These are phyloP conservation scores for Emydoidea blandingii DNA, from an alignment of 2,797 vertebrate species.

Conservation along the genomic window DNA sequence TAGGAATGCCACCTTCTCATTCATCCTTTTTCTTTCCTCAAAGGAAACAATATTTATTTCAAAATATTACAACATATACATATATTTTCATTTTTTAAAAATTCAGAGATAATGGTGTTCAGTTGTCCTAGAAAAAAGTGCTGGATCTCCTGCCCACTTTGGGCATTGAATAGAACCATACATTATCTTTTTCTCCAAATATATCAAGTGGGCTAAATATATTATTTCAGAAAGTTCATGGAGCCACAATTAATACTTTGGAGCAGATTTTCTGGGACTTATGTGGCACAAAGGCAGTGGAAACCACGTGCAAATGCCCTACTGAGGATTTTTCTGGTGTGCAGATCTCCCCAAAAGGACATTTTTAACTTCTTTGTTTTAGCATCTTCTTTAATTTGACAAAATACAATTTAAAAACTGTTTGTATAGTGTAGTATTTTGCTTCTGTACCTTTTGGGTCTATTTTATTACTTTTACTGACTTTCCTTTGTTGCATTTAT, in stretches of 20 bases:
- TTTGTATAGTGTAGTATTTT: not conserved
- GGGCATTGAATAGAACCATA: not conserved
- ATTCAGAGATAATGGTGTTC: not conserved
- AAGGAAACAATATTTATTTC: not conserved
- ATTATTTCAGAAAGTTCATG: not conserved
- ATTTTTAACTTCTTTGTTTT: not conserved
- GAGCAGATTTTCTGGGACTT: not conserved
- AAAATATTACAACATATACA: not conserved
- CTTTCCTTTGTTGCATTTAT: conserved; percentile 33
- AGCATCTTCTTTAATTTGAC: not conserved
- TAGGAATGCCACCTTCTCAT: not conserved
- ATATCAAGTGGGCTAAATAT: not conserved
- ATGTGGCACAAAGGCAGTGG: not conserved
- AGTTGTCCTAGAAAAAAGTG: not conserved
- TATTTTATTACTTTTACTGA: not conserved
- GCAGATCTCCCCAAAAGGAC: accelerated
- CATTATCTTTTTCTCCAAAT: not conserved
- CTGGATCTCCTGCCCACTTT: not conserved
- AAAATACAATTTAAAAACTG: not conserved
- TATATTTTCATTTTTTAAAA: not conserved
- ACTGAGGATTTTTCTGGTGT: not conserved
- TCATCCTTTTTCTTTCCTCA: not conserved
- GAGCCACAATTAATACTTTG: not conserved
- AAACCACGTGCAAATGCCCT: not conserved
- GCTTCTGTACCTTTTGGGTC: not conserved